Evolutionary conservation across 2,888 invertebrate species (phyloP).

Genomic region (Xanthorhoe spadicearia): DNA sequence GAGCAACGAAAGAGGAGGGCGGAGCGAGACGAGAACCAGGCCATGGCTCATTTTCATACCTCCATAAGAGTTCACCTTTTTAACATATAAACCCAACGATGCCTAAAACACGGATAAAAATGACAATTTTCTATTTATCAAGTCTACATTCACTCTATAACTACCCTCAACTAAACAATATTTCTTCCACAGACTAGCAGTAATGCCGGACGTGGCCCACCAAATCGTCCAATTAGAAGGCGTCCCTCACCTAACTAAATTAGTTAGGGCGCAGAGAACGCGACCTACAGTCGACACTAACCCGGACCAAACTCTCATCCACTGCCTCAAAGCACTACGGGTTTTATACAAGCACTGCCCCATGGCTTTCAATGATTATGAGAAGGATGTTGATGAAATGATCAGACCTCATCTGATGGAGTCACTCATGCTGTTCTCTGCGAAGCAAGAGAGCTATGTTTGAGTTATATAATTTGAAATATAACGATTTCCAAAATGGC

Average conservation of each 20-base stretch:
- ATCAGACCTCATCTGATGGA: slow-evolving; percentile 91
- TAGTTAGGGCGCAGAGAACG: slow-evolving; percentile 86
- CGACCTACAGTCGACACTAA: slow-evolving; percentile 66
- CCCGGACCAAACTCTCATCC: slow-evolving; percentile 77
- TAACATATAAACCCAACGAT: too few relatives aligned
- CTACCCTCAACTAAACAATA: neutral
- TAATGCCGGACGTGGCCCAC: slow-evolving; percentile 87
- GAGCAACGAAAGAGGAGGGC: too few relatives aligned
- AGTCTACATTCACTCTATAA: too few relatives aligned
- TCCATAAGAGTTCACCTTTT: too few relatives aligned
- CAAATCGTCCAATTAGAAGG: slow-evolving; percentile 90
- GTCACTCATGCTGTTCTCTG: slow-evolving; percentile 91
- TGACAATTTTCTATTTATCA: too few relatives aligned
- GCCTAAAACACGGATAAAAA: too few relatives aligned
- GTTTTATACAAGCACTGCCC: slow-evolving; percentile 78
- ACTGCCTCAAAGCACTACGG: slow-evolving; percentile 76
- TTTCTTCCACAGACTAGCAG: slow-evolving; percentile 83
- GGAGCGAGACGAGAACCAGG: too few relatives aligned
- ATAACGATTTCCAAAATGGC: neutral
- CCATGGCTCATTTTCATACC: too few relatives aligned
- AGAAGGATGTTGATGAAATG: slow-evolving; percentile 88
- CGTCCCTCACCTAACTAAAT: slow-evolving; percentile 86
- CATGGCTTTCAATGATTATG: slow-evolving; percentile 67
- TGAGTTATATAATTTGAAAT: slow-evolving; percentile 57
- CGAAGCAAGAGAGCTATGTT: slow-evolving; percentile 92